Conservation (phyloP, 2,888 invertebrate species). For the Limnephilus auricula region DNA sequence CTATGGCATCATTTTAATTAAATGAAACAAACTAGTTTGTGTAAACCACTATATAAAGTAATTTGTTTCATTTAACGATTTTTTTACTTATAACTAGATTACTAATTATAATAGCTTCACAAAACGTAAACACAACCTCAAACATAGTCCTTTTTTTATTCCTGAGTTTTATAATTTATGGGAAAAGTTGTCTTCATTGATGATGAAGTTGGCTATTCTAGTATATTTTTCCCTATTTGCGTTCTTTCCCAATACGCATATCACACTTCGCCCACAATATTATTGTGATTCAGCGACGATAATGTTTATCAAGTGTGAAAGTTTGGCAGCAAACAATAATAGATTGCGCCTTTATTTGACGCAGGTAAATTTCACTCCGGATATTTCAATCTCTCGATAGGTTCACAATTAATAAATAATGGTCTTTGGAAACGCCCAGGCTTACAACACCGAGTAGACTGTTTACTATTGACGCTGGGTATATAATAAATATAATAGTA, state of each 20-base stretch:
- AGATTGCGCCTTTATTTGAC: slow-evolving; percentile 12
- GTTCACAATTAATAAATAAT: not conserved
- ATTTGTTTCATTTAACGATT: too few species aligned
- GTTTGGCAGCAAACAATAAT: not conserved
- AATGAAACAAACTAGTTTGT: too few species aligned
- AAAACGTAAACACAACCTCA: not conserved
- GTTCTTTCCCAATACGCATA: not conserved
- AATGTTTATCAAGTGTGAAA: slow-evolving; percentile 13
- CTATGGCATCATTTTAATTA: too few species aligned
- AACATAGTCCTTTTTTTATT: not conserved
- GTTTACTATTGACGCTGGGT: not conserved
- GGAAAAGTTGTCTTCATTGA: not conserved
- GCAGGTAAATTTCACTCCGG: slow-evolving; percentile 20
- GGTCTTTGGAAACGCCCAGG: not conserved
- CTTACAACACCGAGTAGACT: not conserved
- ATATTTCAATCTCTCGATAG: not conserved
- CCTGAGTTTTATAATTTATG: not conserved
- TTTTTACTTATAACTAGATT: too few species aligned
- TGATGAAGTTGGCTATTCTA: not conserved
- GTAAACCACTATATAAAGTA: too few species aligned
- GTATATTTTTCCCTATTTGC: not conserved
- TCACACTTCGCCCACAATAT: not conserved
- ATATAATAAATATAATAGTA: not conserved
- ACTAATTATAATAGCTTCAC: not conserved
- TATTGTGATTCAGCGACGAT: not conserved